These are phyloP conservation scores for Flexamia atlantica DNA, from an alignment of 2,888 invertebrate species.

Conservation along the genomic window DNA sequence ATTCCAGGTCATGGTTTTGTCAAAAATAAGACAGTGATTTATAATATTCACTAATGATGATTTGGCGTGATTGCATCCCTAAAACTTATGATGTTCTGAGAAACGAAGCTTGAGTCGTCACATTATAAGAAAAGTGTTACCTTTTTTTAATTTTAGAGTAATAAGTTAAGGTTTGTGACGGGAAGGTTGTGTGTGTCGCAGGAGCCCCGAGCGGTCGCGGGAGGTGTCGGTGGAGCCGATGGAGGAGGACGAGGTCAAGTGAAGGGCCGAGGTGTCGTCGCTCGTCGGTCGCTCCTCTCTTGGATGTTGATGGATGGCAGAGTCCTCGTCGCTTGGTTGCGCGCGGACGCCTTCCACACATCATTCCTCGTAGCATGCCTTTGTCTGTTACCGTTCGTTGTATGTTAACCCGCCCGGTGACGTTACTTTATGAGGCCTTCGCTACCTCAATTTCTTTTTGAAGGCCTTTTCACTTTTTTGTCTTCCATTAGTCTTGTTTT, in stretches of 20 bases:
- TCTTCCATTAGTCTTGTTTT: conserved; percentile 56
- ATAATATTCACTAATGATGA: too few relatives aligned
- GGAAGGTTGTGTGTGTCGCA: too few relatives aligned
- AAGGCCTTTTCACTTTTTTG: conserved; percentile 48
- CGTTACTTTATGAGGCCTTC: conserved; percentile 29
- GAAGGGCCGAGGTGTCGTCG: conserved; percentile 72
- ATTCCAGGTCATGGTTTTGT: too few relatives aligned
- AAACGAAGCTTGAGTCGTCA: too few relatives aligned
- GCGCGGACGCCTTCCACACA: conserved; percentile 8
- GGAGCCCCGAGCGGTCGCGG: conserved; percentile 82
- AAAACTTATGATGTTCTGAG: too few relatives aligned
- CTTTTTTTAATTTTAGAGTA: too few relatives aligned
- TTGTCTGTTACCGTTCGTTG: conserved; percentile 27
- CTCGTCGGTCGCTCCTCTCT: conserved; percentile 25
- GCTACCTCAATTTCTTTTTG: conserved; percentile 43
- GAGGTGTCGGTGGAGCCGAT: conserved; percentile 88
- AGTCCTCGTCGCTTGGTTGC: conserved; percentile 32
- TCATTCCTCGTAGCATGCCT: conserved; percentile 53
- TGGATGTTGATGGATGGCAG: not conserved
- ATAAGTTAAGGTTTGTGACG: too few relatives aligned
- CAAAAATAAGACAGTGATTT: too few relatives aligned
- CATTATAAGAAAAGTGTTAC: too few relatives aligned
- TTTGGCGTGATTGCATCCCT: too few relatives aligned
- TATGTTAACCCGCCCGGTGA: conserved; percentile 57
- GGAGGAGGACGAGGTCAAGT: conserved; percentile 91